These are phyloP conservation scores for Gyps fulvus DNA, from an alignment of 2,113 vertebrate species.

Conservation along the genomic window DNA sequence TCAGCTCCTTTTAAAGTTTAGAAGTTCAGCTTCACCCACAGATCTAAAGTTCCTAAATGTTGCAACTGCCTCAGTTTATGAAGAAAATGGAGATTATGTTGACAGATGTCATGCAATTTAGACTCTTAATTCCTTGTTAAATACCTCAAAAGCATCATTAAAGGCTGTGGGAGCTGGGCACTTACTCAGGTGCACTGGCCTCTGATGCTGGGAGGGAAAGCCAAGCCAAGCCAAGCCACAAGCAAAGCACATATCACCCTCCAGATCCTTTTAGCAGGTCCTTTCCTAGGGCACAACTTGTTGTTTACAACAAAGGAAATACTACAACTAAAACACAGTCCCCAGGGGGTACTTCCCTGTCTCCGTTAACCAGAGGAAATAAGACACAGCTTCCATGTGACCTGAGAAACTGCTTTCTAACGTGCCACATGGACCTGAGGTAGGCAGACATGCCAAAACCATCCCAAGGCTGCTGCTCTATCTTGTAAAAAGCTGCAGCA, in stretches of 20 bases:
- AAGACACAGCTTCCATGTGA: conserved; percentile 24
- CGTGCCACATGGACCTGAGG: fast-evolving
- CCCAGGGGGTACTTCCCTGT: conserved; percentile 6
- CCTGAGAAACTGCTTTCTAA: not conserved
- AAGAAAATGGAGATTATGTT: not conserved
- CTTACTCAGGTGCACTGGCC: not conserved
- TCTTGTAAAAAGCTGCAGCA: not conserved
- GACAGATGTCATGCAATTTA: not conserved
- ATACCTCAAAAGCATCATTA: not conserved
- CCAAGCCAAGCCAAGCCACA: not conserved
- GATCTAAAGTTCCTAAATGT: not conserved
- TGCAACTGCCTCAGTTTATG: not conserved
- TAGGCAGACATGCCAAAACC: not conserved
- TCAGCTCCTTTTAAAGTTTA: not conserved
- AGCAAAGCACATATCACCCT: not conserved
- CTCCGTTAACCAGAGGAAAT: not conserved
- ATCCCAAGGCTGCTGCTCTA: not conserved
- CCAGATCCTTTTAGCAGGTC: not conserved
- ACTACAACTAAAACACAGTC: not conserved
- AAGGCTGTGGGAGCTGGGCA: not conserved
- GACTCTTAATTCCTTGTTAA: not conserved
- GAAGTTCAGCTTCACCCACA: not conserved
- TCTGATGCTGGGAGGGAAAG: not conserved
- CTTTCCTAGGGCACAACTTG: conserved; percentile 8
- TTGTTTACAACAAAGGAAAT: conserved; percentile 57